Percentiles rank a stretch among this genome's conserved stretches.
Evolutionary conservation across 2,888 invertebrate genomes (phyloP).

Genomic region (Linnaemya vulpina): DNA sequence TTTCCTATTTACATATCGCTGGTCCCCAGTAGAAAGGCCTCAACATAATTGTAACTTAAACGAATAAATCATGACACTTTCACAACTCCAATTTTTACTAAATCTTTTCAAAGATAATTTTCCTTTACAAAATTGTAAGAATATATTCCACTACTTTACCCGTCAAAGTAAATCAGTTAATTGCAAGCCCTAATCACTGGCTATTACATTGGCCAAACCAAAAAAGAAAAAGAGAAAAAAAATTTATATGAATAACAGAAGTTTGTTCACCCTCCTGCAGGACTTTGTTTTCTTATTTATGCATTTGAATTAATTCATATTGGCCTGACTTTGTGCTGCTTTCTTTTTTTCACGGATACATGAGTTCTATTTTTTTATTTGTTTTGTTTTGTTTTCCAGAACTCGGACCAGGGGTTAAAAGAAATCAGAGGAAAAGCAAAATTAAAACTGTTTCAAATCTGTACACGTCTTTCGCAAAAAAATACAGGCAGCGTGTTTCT

Average conservation of each 20-base stretch:
- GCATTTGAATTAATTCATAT: constrained; percentile 47
- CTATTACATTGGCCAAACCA: not conserved
- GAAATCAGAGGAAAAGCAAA: not conserved
- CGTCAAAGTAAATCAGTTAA: not conserved
- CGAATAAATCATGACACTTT: too few species aligned
- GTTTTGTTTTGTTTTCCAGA: too few species aligned
- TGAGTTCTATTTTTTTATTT: too few species aligned
- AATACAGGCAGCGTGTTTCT: constrained; percentile 40
- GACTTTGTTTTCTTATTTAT: not conserved
- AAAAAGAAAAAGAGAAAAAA: not conserved
- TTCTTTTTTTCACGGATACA: too few species aligned
- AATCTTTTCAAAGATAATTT: too few species aligned
- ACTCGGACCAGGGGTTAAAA: constrained; percentile 5
- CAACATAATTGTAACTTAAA: too few species aligned
- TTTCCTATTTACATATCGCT: too few species aligned
- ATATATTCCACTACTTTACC: not conserved
- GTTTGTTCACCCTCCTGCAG: not conserved
- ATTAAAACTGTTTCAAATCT: constrained; percentile 49
- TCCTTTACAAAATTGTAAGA: too few species aligned
- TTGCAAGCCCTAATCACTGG: constrained; percentile 1
- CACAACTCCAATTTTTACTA: too few species aligned
- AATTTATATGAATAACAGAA: not conserved
- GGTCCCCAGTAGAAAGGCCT: too few species aligned
- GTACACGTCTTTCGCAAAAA: constrained; percentile 48
- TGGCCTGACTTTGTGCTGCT: constrained; percentile 21